phyloP scores from a whole-genome alignment of 2,797 vertebrate species.

The Propithecus deckenii region DNA sequence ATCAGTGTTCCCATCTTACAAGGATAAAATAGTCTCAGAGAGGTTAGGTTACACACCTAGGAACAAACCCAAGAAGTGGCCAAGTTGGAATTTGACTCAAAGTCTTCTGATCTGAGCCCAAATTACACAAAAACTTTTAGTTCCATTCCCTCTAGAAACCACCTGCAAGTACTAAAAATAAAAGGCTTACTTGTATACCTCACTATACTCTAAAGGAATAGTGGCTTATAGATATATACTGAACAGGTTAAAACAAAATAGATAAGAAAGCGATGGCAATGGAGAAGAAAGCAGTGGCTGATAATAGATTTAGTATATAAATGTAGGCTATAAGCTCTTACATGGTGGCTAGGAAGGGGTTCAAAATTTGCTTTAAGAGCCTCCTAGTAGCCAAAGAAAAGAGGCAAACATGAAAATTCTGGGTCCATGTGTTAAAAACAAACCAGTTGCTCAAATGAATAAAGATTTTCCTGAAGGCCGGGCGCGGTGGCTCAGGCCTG shows the following conservation, averaged over 20 bases:
- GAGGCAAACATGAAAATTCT: background rate
- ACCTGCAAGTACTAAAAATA: background rate
- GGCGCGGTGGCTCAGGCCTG: no score
- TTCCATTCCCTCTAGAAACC: slow-evolving; percentile 9
- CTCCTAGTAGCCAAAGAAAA: slow-evolving; percentile 7
- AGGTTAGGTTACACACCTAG: background rate
- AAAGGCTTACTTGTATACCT: background rate
- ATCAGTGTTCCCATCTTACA: background rate
- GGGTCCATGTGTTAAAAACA: background rate
- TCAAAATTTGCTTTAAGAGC: background rate
- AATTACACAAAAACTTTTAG: background rate
- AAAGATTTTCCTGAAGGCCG: background rate
- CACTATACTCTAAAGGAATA: background rate
- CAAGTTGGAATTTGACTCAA: background rate
- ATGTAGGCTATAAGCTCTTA: background rate
- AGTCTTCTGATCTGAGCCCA: background rate
- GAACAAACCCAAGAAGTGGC: background rate
- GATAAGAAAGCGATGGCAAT: background rate
- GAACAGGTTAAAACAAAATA: background rate
- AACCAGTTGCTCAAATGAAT: background rate
- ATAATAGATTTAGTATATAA: background rate
- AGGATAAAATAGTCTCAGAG: background rate
- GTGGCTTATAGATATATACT: background rate
- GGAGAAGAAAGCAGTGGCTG: background rate
- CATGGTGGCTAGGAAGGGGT: background rate